A percentile compares a stretch with the other conserved stretches of the same genome.
Conservation (phyloP, 2,797 vertebrate genomes). For the Enteromius argenteus region DNA sequence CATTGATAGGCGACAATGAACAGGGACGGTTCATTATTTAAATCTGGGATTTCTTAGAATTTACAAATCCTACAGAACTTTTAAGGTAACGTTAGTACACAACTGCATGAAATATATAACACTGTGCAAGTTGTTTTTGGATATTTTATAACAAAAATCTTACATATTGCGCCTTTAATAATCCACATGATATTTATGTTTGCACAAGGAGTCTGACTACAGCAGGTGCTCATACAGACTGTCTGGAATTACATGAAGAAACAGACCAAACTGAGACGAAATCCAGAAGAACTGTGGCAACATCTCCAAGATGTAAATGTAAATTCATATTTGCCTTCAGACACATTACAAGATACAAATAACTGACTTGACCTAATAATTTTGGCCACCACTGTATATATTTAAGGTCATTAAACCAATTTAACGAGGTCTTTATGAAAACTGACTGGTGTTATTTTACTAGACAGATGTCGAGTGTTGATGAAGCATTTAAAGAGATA, state of each 20-base stretch:
- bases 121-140: no score
- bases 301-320: neutral
- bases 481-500: slow-evolving; percentile 29
- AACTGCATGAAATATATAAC: no score
- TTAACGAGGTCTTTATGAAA: neutral
- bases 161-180: neutral
- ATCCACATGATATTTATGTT: neutral
- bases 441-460: neutral
- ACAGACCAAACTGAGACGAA: no score
- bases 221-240: neutral
- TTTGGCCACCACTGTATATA: neutral
- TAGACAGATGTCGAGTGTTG: neutral
- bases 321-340: neutral
- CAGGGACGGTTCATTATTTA: no score
- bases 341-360: neutral
- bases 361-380: neutral
- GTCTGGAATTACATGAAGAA: no score
- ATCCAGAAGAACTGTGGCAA: no score
- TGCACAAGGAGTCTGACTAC: neutral
- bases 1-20: no score
- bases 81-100: no score
- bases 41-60: no score
- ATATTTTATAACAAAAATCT: no score
- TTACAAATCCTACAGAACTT: no score
- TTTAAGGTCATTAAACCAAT: neutral